Evolutionary conservation across 2,888 invertebrate genomes (phyloP).

Genomic region (Drosophila paramelanica): DNA sequence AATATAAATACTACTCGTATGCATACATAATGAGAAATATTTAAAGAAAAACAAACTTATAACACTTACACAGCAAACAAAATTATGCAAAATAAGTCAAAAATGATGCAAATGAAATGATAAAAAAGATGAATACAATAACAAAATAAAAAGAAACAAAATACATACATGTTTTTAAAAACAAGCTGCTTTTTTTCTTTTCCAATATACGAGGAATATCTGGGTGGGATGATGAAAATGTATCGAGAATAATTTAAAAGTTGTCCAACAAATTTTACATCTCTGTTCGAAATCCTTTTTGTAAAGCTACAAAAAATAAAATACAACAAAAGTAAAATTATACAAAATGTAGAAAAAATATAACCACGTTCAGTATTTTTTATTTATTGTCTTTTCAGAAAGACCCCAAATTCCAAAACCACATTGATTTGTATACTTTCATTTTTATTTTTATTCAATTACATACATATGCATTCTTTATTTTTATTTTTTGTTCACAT

Average conservation of each 20-base stretch:
- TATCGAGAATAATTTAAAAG: no score
- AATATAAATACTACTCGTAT: slow-evolving; percentile 33
- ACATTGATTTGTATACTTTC: slow-evolving; percentile 1
- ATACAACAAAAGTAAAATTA: no score
- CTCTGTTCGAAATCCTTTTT: no score
- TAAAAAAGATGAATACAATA: slow-evolving; percentile 22
- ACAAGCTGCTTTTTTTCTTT: slow-evolving; percentile 31
- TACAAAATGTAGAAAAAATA: no score
- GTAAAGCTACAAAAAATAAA: no score
- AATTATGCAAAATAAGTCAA: slow-evolving; percentile 33
- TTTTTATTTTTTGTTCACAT: slow-evolving; percentile 37
- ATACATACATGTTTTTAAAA: slow-evolving; percentile 72
- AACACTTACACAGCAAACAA: slow-evolving; percentile 39
- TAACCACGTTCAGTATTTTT: no score
- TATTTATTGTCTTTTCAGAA: no score
- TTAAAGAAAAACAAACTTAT: slow-evolving; percentile 19
- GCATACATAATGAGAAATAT: slow-evolving; percentile 46
- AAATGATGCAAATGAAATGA: slow-evolving; percentile 49
- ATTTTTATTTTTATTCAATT: slow-evolving; percentile 43
- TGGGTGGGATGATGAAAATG: neutral
- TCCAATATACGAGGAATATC: neutral
- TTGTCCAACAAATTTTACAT: no score
- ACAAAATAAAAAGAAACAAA: slow-evolving; percentile 33
- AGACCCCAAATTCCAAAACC: neutral
- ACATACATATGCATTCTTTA: slow-evolving; percentile 48